phyloP scores from a whole-genome alignment of 53 echinoderm and acorn worm genomes.

The Astropecten irregularis region DNA sequence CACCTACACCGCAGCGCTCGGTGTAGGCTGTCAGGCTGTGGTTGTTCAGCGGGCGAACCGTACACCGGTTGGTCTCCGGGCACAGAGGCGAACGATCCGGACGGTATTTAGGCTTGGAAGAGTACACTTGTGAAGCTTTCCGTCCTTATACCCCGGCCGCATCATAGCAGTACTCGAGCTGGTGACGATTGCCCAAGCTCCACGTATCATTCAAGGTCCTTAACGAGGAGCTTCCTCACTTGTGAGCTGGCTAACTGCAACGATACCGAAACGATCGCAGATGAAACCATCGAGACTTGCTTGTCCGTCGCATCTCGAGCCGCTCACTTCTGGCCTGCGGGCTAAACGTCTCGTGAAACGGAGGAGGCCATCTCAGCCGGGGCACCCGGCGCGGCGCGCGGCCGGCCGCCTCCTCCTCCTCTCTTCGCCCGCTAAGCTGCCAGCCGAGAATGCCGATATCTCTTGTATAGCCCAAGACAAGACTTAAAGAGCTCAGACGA shows the following conservation, averaged over 20 bases:
- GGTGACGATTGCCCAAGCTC: constrained; percentile 15
- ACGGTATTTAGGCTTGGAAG: constrained; percentile 13
- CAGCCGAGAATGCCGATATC: constrained; percentile 41
- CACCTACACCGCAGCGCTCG: constrained; percentile 7
- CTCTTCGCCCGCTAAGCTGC: constrained; percentile 41
- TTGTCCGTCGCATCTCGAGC: constrained; percentile 47
- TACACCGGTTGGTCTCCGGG: constrained; percentile 52
- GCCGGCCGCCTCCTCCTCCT: constrained; percentile 32
- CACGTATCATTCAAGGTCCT: constrained; percentile 41
- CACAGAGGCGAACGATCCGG: constrained; percentile 2
- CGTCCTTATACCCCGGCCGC: constrained; percentile 2
- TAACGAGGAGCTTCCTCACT: constrained; percentile 59
- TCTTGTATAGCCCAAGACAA: not conserved
- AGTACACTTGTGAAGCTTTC: not conserved
- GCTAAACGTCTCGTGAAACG: constrained; percentile 54
- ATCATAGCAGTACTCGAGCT: constrained; percentile 14
- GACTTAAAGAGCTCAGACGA: too few species aligned
- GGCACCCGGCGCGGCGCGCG: constrained; percentile 38
- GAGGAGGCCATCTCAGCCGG: constrained; percentile 61
- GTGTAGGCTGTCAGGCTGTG: constrained; percentile 14
- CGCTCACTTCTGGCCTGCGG: constrained; percentile 50
- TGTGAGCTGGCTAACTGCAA: constrained; percentile 36
- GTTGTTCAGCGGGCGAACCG: constrained; percentile 37
- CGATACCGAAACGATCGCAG: constrained; percentile 38
- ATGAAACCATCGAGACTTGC: constrained; percentile 47